Conservation (phyloP, 2,113 vertebrate species). For the Aythya baeri region DNA sequence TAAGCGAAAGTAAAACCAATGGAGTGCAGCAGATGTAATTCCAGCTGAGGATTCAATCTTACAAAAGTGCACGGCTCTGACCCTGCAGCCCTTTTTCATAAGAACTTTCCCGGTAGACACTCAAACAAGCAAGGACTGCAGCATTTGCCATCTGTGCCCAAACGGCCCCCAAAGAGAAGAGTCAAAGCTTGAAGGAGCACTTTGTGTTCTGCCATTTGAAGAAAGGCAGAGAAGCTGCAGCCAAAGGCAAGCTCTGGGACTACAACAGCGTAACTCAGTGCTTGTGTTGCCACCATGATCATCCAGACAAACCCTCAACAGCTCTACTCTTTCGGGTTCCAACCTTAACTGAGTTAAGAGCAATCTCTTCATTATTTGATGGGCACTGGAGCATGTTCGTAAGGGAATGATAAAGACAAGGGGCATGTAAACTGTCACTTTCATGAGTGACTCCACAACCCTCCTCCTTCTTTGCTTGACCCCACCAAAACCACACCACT, state of each 20-base stretch:
- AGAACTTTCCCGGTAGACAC: not conserved
- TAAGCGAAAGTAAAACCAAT: constrained; percentile 48
- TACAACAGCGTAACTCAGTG: accelerated
- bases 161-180: not conserved
- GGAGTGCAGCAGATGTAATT: constrained; percentile 46
- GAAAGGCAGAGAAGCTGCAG: not conserved
- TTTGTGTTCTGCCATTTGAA: not conserved
- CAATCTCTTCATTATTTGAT: not conserved
- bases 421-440: accelerated
- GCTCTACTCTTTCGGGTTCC: not conserved
- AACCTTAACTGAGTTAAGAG: not conserved
- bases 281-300: not conserved
- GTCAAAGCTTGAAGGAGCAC: not conserved
- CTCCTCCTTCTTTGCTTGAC: not conserved
- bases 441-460: not conserved
- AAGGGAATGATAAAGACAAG: not conserved
- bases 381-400: not conserved
- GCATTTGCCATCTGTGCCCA: not conserved
- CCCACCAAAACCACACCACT: accelerated
- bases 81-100: not conserved
- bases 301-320: accelerated
- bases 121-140: not conserved
- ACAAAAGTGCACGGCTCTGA: not conserved
- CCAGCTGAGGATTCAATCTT: constrained; percentile 52
- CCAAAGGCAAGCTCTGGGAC: not conserved